Evolutionary conservation across 2,113 vertebrate species (phyloP).

Genomic region (Odobenus rosmarus): DNA sequence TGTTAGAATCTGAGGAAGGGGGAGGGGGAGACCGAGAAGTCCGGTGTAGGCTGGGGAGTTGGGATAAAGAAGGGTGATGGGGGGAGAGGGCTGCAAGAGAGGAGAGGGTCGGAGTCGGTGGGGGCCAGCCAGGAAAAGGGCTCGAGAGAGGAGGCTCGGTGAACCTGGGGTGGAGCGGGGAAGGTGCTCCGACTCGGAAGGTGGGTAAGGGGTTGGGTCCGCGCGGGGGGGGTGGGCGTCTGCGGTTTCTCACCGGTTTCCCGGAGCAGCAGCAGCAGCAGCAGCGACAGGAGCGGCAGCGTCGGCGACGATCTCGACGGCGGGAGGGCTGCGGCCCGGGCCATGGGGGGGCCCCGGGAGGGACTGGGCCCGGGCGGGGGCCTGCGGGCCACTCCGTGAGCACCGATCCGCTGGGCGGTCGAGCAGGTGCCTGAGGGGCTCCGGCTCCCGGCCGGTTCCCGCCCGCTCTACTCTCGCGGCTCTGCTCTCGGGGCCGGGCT

Average conservation of each 20-base stretch:
- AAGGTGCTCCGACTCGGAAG: background rate
- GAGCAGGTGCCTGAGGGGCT: conserved; percentile 43
- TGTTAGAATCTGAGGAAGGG: background rate
- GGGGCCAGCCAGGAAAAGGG: background rate
- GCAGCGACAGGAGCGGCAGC: background rate
- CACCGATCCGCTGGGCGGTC: conserved; percentile 10
- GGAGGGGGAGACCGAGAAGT: background rate
- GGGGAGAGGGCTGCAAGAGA: background rate
- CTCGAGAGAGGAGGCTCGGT: background rate
- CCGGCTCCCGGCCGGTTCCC: background rate
- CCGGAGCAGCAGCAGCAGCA: conserved; percentile 59
- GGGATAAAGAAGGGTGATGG: background rate
- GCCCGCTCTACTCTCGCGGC: background rate
- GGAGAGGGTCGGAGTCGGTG: background rate
- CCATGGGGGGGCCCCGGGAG: conserved; percentile 77
- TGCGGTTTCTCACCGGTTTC: conserved; percentile 63
- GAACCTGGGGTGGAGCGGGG: background rate
- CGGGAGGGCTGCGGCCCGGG: conserved; percentile 73
- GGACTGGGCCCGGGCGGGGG: conserved; percentile 60
- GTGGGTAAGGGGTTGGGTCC: background rate
- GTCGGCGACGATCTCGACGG: conserved; percentile 61
- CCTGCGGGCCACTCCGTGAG: conserved; percentile 54
- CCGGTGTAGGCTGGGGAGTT: background rate
- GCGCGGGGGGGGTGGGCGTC: background rate
- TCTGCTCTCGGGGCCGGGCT: background rate